Conservation (phyloP, 2,113 vertebrate genomes). For the Calypte anna region DNA sequence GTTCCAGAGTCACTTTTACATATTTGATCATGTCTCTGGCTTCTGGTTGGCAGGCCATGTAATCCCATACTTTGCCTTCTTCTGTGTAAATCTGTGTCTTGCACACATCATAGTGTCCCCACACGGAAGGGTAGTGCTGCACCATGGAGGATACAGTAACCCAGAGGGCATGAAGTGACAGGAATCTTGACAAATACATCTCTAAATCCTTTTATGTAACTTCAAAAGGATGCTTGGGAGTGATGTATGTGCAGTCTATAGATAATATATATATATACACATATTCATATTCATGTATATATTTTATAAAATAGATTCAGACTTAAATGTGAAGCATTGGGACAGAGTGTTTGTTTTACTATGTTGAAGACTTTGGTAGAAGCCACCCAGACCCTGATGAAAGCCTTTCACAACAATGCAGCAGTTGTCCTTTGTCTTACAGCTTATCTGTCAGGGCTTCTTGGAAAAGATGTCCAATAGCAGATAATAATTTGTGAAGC, state of each 20-base stretch:
- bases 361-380: conserved; percentile 70
- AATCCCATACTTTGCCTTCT: conserved; percentile 97
- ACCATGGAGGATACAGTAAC: conserved; percentile 87
- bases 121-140: conserved; percentile 93
- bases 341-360: conserved; percentile 51
- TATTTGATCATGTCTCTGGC: conserved; percentile 96
- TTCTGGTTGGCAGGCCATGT: conserved; percentile 98
- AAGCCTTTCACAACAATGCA: conserved; percentile 56
- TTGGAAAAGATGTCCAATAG: conserved; percentile 60
- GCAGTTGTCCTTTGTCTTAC: not conserved
- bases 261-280: conserved; percentile 26
- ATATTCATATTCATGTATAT: not conserved
- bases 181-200: conserved; percentile 90
- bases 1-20: conserved; percentile 94
- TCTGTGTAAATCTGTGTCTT: conserved; percentile 96
- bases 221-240: conserved; percentile 9
- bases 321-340: conserved; percentile 26
- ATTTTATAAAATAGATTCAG: conserved; percentile 60
- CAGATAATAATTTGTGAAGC: conserved; percentile 55
- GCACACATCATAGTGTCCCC: conserved; percentile 98
- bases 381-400: conserved; percentile 75
- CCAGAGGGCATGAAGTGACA: conserved; percentile 91
- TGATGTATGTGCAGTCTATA: not conserved
- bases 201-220: conserved; percentile 76
- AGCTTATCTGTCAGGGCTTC: conserved; percentile 51